A percentile compares a stretch with the other conserved stretches of the same genome.
These are phyloP conservation scores for Myiothlypis chrysogaster DNA, from an alignment of 2,797 vertebrate genomes.

Conservation along the genomic window DNA sequence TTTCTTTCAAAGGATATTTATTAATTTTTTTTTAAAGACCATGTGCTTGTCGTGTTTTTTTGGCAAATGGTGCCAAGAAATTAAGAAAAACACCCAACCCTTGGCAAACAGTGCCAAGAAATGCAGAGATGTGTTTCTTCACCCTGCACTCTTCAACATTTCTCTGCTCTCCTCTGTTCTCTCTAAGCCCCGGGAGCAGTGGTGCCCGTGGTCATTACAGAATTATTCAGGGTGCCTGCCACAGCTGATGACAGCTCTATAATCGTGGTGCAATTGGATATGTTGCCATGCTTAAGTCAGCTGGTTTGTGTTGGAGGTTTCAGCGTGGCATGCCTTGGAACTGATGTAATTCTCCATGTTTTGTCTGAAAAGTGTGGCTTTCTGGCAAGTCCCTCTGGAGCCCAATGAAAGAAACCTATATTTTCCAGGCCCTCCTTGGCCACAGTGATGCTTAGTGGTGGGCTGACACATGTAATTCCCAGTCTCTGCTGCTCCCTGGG, in stretches of 20 bases:
- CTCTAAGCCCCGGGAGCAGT: neutral
- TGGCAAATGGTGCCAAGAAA: neutral
- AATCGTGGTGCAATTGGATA: neutral
- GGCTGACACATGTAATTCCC: neutral
- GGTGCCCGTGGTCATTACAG: neutral
- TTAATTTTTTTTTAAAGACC: neutral
- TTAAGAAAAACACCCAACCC: neutral
- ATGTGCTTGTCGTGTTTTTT: neutral
- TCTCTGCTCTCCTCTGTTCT: neutral
- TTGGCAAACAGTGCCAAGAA: neutral
- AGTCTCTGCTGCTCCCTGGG: neutral
- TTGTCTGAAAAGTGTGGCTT: conserved; percentile 10
- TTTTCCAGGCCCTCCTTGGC: conserved; percentile 12
- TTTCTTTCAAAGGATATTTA: neutral
- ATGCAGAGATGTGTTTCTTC: neutral
- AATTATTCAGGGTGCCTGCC: neutral
- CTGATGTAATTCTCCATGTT: conserved; percentile 39
- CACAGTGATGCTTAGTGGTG: neutral
- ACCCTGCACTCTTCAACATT: neutral
- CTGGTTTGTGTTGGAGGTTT: conserved; percentile 35
- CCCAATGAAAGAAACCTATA: neutral
- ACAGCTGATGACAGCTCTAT: conserved; percentile 39
- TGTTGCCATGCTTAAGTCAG: neutral
- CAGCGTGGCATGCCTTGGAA: neutral
- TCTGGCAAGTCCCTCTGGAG: conserved; percentile 15